Percentiles rank a stretch among this genome's conserved stretches.
These are phyloP conservation scores for Rhynchophorus ferrugineus DNA, from an alignment of 1,140 invertebrate species.

Conservation along the genomic window DNA sequence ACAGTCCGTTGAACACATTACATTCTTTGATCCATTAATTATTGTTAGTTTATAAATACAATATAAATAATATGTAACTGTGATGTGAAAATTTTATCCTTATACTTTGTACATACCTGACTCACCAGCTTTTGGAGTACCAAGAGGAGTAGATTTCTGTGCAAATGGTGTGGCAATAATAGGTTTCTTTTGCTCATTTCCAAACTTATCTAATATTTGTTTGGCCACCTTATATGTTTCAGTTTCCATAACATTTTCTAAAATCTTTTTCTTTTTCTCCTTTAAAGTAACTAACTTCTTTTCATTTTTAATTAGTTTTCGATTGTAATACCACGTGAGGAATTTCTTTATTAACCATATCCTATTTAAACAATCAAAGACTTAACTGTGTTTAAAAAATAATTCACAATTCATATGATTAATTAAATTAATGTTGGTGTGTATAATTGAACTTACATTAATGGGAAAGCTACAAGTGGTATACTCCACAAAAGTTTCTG, in stretches of 20 bases:
- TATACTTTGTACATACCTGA: not conserved
- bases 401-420: no score
- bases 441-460: conserved; percentile 81
- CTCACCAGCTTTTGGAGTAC: not conserved
- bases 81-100: no score
- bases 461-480: conserved; percentile 66
- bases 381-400: no score
- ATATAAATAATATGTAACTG: no score
- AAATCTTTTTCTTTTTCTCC: conserved; percentile 77
- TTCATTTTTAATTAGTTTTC: conserved; percentile 74
- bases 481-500: conserved; percentile 63
- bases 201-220: conserved; percentile 85
- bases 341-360: conserved; percentile 69
- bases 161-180: conserved; percentile 1
- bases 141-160: conserved; percentile 4
- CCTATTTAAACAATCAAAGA: no score
- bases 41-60: no score
- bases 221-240: conserved; percentile 96
- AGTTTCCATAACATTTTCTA: conserved; percentile 94
- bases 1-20: no score
- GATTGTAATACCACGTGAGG: conserved; percentile 81
- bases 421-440: conserved; percentile 5
- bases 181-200: conserved; percentile 47
- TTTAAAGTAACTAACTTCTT: conserved; percentile 64
- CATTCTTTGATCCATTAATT: no score